Evolutionary conservation across 2,797 vertebrate genomes (phyloP).

Genomic region (Hippopotamyrus pictus): DNA sequence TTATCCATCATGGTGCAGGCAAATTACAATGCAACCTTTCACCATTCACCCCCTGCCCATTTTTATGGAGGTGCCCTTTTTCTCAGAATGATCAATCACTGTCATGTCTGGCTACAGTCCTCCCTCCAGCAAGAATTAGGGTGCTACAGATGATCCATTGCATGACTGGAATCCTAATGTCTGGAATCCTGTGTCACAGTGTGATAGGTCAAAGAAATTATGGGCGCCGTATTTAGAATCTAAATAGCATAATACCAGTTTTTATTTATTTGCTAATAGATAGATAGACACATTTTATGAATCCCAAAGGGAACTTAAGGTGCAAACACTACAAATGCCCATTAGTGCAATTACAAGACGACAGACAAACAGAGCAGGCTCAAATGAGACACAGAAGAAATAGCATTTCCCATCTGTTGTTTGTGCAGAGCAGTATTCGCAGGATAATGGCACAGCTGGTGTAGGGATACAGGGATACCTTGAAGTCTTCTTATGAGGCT

Average conservation of each 20-base stretch:
- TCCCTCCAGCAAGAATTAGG: neutral
- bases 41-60: conserved; percentile 36
- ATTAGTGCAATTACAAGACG: conserved; percentile 27
- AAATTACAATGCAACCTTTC: conserved; percentile 41
- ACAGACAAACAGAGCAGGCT: neutral
- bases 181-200: neutral
- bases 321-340: conserved; percentile 26
- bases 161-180: neutral
- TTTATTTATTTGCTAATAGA: neutral
- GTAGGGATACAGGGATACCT: conserved; percentile 26
- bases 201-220: neutral
- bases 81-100: conserved; percentile 40
- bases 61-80: conserved; percentile 32
- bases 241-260: neutral
- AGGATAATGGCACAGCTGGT: conserved; percentile 42
- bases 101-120: conserved; percentile 22
- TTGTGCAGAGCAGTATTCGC: conserved; percentile 37
- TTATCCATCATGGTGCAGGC: conserved; percentile 39
- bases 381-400: conserved; percentile 37
- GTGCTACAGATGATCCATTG: neutral
- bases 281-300: neutral
- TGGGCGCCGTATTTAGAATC: neutral
- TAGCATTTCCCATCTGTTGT: conserved; percentile 44
- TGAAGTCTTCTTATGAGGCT: neutral
- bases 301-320: conserved; percentile 23